Conservation (phyloP, 2,797 vertebrate genomes). For the Propithecus deckenii region DNA sequence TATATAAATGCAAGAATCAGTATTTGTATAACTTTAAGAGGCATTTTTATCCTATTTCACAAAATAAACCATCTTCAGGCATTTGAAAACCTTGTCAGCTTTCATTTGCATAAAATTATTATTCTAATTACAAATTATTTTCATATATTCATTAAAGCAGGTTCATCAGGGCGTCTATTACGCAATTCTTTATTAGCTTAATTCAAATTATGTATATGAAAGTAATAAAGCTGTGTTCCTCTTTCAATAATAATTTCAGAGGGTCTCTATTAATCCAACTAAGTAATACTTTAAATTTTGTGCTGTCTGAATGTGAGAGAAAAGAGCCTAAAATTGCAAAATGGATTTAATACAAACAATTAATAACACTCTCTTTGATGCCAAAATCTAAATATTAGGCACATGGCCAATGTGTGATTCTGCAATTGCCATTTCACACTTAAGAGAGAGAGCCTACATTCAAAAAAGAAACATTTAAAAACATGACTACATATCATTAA, state of each 20-base stretch:
- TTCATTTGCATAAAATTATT: slow-evolving; percentile 70
- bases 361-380: neutral
- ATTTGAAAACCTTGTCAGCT: slow-evolving; percentile 37
- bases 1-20: neutral
- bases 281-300: slow-evolving; percentile 41
- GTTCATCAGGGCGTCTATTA: slow-evolving; percentile 56
- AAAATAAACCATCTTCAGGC: slow-evolving; percentile 62
- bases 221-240: slow-evolving; percentile 70
- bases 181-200: slow-evolving; percentile 68
- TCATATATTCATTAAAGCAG: slow-evolving; percentile 71
- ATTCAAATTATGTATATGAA: slow-evolving; percentile 69
- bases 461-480: neutral
- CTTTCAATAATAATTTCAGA: slow-evolving; percentile 62
- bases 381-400: neutral
- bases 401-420: neutral
- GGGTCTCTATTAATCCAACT: slow-evolving; percentile 36
- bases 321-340: slow-evolving; percentile 3
- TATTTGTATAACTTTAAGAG: slow-evolving; percentile 16
- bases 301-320: neutral
- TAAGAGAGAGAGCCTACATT: neutral
- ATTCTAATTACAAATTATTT: slow-evolving; percentile 74
- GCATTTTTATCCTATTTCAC: slow-evolving; percentile 31
- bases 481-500: neutral
- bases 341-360: neutral
- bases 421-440: neutral